Conservation (phyloP, 2,888 invertebrate genomes). For the Oligia fasciuncula region DNA sequence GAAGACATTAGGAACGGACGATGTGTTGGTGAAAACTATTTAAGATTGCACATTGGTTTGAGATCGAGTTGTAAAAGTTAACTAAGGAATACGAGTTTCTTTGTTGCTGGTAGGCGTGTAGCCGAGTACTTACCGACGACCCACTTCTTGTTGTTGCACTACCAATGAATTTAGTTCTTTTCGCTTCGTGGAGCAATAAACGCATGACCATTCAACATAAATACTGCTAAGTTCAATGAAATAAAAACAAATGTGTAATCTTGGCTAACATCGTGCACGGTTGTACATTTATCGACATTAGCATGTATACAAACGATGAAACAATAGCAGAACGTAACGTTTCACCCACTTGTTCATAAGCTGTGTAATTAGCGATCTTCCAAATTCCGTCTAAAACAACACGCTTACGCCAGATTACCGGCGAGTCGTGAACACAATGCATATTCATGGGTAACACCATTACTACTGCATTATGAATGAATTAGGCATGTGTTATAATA, state of each 20-base stretch:
- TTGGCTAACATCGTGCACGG: conserved; percentile 42
- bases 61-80: conserved; percentile 38
- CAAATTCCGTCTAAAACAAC: conserved; percentile 63
- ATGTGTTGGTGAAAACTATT: conserved; percentile 15
- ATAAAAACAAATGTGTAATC: conserved; percentile 51
- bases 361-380: conserved; percentile 79
- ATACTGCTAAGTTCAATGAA: conserved; percentile 57
- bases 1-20: not conserved
- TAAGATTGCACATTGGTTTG: conserved; percentile 17
- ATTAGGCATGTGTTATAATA: conserved; percentile 70
- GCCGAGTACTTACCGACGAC: conserved; percentile 47
- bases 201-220: conserved; percentile 57
- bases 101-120: conserved; percentile 38
- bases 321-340: conserved; percentile 72
- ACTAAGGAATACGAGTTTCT: conserved; percentile 42
- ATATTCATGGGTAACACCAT: conserved; percentile 75
- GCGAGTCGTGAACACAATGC: conserved; percentile 70
- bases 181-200: conserved; percentile 50
- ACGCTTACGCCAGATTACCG: conserved; percentile 69
- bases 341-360: conserved; percentile 80
- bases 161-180: conserved; percentile 47
- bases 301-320: conserved; percentile 58
- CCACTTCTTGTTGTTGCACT: conserved; percentile 56
- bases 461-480: conserved; percentile 73
- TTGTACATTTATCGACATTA: conserved; percentile 48